Percentiles rank a stretch among this genome's conserved stretches.
Evolutionary conservation across 2,113 vertebrate genomes (phyloP).

Genomic region (Galeopterus variegatus): DNA sequence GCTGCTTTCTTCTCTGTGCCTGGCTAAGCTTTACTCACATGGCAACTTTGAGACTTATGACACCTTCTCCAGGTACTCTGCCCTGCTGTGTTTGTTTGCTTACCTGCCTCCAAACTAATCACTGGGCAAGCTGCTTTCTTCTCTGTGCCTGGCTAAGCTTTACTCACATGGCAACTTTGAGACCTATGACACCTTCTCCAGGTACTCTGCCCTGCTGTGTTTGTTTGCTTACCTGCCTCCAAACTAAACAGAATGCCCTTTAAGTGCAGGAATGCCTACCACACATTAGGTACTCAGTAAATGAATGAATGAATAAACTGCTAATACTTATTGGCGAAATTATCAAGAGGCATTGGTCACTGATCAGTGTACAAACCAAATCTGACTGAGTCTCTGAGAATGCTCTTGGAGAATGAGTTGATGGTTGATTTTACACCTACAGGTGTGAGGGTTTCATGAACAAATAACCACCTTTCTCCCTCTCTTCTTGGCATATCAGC

Average conservation of each 20-base stretch:
- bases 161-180: background rate
- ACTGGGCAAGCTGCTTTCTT: background rate
- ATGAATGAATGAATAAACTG: background rate
- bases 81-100: background rate
- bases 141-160: background rate
- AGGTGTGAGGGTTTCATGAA: background rate
- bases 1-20: background rate
- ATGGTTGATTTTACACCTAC: background rate
- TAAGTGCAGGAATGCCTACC: background rate
- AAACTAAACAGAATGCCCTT: background rate
- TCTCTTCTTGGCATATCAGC: constrained; percentile 85
- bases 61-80: background rate
- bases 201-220: background rate
- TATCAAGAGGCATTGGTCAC: background rate
- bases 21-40: background rate
- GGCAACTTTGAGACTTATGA: background rate
- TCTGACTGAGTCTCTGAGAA: background rate
- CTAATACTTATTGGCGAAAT: background rate
- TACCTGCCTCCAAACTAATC: background rate
- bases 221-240: background rate
- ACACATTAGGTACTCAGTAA: background rate
- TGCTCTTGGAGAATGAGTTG: background rate
- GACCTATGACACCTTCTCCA: background rate
- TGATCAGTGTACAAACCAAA: background rate
- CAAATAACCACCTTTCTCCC: background rate